phyloP scores from a whole-genome alignment of 2,888 invertebrate species.

The Danaus chrysippus region DNA sequence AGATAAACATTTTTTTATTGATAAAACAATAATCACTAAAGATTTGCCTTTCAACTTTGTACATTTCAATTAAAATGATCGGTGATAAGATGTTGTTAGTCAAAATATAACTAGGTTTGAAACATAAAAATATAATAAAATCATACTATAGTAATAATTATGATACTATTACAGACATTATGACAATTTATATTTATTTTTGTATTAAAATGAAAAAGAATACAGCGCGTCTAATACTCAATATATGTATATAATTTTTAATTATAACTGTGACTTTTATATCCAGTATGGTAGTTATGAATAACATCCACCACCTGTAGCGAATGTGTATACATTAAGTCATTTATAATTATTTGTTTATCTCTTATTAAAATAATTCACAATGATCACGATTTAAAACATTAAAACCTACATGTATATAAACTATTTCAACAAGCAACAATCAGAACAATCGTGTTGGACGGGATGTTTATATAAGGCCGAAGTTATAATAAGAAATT shows the following conservation, averaged over 20 bases:
- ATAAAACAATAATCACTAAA: slow-evolving; percentile 24
- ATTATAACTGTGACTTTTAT: too few species aligned
- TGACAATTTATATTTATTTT: too few species aligned
- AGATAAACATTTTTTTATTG: slow-evolving; percentile 21
- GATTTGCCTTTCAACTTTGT: not conserved
- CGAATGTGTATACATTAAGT: not conserved
- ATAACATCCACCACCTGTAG: not conserved
- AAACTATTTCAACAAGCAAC: slow-evolving; percentile 45
- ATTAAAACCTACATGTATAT: slow-evolving; percentile 16
- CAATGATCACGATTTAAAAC: slow-evolving; percentile 3
- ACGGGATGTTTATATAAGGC: slow-evolving; percentile 49
- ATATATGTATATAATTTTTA: too few species aligned
- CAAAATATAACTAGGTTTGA: too few species aligned
- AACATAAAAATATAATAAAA: too few species aligned
- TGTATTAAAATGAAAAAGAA: too few species aligned
- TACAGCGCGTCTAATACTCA: too few species aligned
- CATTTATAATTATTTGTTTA: too few species aligned
- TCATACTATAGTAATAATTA: too few species aligned
- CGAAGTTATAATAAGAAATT: slow-evolving; percentile 15
- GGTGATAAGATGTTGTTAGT: too few species aligned
- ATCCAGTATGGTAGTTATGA: too few species aligned
- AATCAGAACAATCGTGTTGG: slow-evolving; percentile 50
- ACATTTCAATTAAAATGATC: not conserved
- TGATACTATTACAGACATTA: too few species aligned
- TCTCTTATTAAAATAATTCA: not conserved